Evolutionary conservation across 2,888 invertebrate genomes (phyloP), one percentile per base, ranked within the genome.

Genomic region (Notodonta dromedarius): DNA sequence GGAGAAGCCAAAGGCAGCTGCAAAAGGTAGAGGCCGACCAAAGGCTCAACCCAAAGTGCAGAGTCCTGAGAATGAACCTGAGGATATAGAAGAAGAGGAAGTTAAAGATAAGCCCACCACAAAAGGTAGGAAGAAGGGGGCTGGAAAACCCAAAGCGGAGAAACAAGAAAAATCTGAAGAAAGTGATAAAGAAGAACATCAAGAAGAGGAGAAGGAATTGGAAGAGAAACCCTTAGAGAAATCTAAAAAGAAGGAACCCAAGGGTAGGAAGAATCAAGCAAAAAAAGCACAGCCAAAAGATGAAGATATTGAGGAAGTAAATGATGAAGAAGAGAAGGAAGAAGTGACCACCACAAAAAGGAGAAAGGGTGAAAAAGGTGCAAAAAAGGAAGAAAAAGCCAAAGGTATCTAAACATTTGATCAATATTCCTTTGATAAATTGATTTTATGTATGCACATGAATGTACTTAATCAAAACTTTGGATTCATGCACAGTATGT

Each of bases 241-340:
- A 61, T 80, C 83, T n/a, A 89, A 89, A 69, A 90, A 90, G 66
- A 91, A 89, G 65, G 88, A 86, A 71, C 62, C 78, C 6, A 88
- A 87, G 71, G 84, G 86, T 40, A 85, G 82, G 61, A 90, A 89
- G 70, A 82, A 81, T 68, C 79, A 75, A 58, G 84, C 78, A 0
- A 91, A 88, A 69, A 91, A 91, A 79, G 80, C 77, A 56, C 78
- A 74, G 67, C 66, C 80, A 62, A 91, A 90, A 82, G 87, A 87
- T 32, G 87, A 85, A 53, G 39, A 53, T n/a, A 35, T 39, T 12
- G 66, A 67, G 9, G 52, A 52, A 8, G 79, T 79, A 13, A 83
- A 84, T 14, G 85, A 81, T 46, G 83, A 81, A 51, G 51, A 65
- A 40, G 73, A 71, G 54, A 84, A 84, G 32, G 82, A 80, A 48